Evolutionary conservation across 2,888 invertebrate species (phyloP).

Genomic region (Aporophyla nigra): DNA sequence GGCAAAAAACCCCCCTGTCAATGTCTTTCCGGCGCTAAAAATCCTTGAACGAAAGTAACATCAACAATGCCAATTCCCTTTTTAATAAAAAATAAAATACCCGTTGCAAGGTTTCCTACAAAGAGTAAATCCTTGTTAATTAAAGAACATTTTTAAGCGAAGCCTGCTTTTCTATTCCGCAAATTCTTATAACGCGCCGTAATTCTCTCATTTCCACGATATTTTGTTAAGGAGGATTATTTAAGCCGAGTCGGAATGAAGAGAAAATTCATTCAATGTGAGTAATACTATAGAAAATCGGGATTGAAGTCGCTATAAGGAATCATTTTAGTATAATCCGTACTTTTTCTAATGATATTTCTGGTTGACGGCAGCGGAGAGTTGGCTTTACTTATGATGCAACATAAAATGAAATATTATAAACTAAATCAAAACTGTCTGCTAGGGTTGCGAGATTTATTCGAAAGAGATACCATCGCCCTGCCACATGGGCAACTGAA

Average conservation of each 20-base stretch:
- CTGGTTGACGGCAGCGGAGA: neutral
- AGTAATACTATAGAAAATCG: conserved; percentile 26
- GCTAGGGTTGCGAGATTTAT: no score
- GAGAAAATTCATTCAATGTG: conserved; percentile 45
- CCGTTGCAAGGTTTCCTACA: neutral
- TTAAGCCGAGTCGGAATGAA: conserved; percentile 34
- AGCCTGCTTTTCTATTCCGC: conserved; percentile 32
- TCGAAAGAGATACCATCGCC: no score
- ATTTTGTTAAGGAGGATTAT: conserved; percentile 61
- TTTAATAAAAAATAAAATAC: neutral
- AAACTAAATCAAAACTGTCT: no score
- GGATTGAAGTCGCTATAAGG: conserved; percentile 37
- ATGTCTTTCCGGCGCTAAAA: no score
- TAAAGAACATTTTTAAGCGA: conserved; percentile 18
- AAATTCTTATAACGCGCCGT: conserved; percentile 37
- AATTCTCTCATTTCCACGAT: conserved; percentile 49
- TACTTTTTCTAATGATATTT: conserved; percentile 28
- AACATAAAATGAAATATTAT: no score
- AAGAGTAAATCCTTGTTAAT: conserved; percentile 17
- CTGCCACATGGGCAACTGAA: no score
- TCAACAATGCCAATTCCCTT: neutral
- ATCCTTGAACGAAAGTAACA: no score
- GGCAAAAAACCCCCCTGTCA: no score
- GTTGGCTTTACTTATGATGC: neutral
- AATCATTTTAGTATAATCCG: conserved; percentile 48